These are phyloP conservation scores for Colletes collaris DNA, from an alignment of 2,888 invertebrate species.

Conservation along the genomic window DNA sequence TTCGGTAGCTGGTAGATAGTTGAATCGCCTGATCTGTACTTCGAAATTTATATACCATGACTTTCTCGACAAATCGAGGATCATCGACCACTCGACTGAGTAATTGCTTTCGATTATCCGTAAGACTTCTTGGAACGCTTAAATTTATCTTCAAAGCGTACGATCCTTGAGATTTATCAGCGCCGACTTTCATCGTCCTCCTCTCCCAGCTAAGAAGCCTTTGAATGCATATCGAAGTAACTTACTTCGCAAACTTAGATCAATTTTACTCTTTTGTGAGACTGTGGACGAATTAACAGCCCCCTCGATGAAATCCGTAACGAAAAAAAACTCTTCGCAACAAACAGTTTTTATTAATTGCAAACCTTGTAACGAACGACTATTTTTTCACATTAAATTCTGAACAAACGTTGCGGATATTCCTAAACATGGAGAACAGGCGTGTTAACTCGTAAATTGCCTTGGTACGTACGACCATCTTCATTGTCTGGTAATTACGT, in stretches of 20 bases:
- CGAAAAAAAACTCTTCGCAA: no score
- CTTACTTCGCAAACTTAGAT: background rate
- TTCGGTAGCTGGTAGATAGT: background rate
- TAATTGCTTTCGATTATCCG: conserved; percentile 45
- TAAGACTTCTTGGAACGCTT: background rate
- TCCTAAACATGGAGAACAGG: no score
- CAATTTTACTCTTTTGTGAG: no score
- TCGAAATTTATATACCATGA: conserved; percentile 21
- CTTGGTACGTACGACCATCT: no score
- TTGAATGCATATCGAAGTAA: background rate
- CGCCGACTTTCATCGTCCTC: background rate
- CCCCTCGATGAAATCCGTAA: no score
- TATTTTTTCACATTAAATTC: no score
- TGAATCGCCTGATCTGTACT: background rate
- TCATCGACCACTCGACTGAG: conserved; percentile 27
- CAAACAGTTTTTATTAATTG: no score
- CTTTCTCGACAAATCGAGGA: conserved; percentile 26
- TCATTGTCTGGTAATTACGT: background rate
- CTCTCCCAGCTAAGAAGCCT: background rate
- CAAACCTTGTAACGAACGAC: no score
- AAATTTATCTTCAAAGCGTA: conserved; percentile 20
- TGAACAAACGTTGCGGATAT: no score
- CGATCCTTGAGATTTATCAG: conserved; percentile 1
- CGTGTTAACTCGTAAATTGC: background rate
- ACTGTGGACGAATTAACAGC: no score